phyloP scores from a whole-genome alignment of 2,888 invertebrate genomes.

The Ornithoptera priamus region DNA sequence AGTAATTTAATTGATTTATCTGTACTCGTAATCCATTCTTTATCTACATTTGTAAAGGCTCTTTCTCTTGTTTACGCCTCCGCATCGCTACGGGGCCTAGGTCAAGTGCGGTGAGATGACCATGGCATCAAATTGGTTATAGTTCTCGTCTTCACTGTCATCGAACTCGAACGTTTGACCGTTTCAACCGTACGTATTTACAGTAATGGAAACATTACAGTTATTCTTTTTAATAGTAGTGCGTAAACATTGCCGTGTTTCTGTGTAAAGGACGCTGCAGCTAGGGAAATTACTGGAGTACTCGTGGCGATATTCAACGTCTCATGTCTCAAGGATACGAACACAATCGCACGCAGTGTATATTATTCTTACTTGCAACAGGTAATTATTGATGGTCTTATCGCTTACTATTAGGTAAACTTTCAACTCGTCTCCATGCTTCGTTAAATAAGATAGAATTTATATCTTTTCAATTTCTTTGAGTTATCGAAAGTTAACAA shows the following conservation, averaged over 20 bases:
- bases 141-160: slow-evolving; percentile 45
- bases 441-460: too few relatives aligned
- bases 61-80: slow-evolving; percentile 38
- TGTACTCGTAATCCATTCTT: slow-evolving; percentile 37
- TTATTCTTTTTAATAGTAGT: neutral
- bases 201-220: neutral
- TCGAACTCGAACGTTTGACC: slow-evolving; percentile 44
- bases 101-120: slow-evolving; percentile 59
- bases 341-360: too few relatives aligned
- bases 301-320: neutral
- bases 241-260: too few relatives aligned
- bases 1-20: slow-evolving; percentile 33
- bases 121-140: slow-evolving; percentile 55
- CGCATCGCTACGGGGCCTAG: slow-evolving; percentile 50
- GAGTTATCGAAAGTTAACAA: too few relatives aligned
- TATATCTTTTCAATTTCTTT: too few relatives aligned
- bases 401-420: too few relatives aligned
- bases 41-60: slow-evolving; percentile 29
- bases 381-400: too few relatives aligned
- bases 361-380: too few relatives aligned
- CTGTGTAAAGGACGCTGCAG: too few relatives aligned
- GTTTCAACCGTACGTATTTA: slow-evolving; percentile 1
- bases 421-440: too few relatives aligned
- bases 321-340: too few relatives aligned
- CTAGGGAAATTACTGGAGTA: neutral